Evolutionary conservation across 1,140 invertebrate genomes (phyloP).

Genomic region (Cylas formicarius): DNA sequence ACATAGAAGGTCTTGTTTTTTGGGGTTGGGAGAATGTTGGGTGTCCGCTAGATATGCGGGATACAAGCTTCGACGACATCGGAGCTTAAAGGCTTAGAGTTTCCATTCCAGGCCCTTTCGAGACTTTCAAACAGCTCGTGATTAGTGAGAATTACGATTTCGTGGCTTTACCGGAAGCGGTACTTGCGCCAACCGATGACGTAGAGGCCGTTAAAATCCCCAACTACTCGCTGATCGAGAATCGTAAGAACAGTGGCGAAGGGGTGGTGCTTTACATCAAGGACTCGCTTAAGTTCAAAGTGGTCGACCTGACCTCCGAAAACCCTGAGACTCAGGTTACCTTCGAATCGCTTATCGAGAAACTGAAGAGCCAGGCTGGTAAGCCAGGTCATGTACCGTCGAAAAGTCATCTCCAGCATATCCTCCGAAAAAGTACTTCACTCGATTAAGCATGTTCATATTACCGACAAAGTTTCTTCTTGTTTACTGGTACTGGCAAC

Average conservation of each 20-base stretch:
- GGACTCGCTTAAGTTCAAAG: constrained; percentile 33
- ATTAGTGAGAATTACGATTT: constrained; percentile 32
- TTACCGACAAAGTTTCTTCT: too few species aligned
- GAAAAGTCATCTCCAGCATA: too few species aligned
- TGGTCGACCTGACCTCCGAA: constrained; percentile 27
- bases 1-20: too few species aligned
- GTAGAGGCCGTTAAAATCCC: constrained; percentile 29
- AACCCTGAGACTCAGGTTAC: constrained; percentile 21
- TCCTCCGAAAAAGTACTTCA: too few species aligned
- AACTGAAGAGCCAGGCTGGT: constrained; percentile 20
- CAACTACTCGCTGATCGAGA: constrained; percentile 30
- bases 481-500: too few species aligned
- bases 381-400: too few species aligned
- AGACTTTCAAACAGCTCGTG: constrained; percentile 32
- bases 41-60: too few species aligned
- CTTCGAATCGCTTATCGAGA: constrained; percentile 24
- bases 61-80: too few species aligned
- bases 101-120: constrained; percentile 31
- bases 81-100: neutral
- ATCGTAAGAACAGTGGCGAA: constrained; percentile 30
- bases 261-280: constrained; percentile 32
- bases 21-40: too few species aligned
- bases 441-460: too few species aligned
- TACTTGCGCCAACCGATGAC: constrained; percentile 27
- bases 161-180: constrained; percentile 28